Base-by-base conservation (phyloP, 35 echinoderm and acorn worm genomes). In the Heliocidaris tuberculata region DNA sequence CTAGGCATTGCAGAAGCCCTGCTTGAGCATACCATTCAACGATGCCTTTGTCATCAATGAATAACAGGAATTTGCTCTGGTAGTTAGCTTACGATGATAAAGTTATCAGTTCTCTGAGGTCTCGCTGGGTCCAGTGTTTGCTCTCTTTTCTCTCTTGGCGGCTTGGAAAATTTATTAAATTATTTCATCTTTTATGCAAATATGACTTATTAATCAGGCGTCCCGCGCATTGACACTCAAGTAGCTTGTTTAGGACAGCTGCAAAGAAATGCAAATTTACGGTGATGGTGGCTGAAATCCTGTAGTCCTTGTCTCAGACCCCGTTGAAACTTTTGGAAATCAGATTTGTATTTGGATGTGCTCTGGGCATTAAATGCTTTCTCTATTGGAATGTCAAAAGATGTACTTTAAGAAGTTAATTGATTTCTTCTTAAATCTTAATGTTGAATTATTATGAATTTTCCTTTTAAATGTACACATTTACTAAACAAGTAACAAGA, bases 171-270 rank as follows among this genome's bases (percentile, higher is more conserved):
- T 89, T 89, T 89, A 89, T 89, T 32, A 89, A 48, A 89, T 89
- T 89, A 89, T 89, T 89, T 89, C 87, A 89, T 89, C 87, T 89
- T 89, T 47, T 47, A 32, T 47, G 87, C 47, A 89, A 89, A 89
- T 89, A 89, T 89, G 47, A 89, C 87, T 89, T 89, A 89, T 89
- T 89, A 89, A 89, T 89, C 87, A 89, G 24, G 31, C 31, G 15
- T 32, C 87, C 31, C 31, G 31, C 47, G 15, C 87, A 32, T 47
- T 89, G 87, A 89, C 87, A 89, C 87, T 35, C 87, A 89, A 89
- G 87, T 89, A 48, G 87, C 87, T 89, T 89, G 87, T n/a, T 89
- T 89, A 89, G 29, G 87, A 48, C 87, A 89, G 87, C 87, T 89
- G 87, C 31, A 48, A 48, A 89, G 47, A 48, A 89, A 48, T 47